Conservation (phyloP, 2,113 vertebrate species). For the Sinocyclocheilus anshuiensis region DNA sequence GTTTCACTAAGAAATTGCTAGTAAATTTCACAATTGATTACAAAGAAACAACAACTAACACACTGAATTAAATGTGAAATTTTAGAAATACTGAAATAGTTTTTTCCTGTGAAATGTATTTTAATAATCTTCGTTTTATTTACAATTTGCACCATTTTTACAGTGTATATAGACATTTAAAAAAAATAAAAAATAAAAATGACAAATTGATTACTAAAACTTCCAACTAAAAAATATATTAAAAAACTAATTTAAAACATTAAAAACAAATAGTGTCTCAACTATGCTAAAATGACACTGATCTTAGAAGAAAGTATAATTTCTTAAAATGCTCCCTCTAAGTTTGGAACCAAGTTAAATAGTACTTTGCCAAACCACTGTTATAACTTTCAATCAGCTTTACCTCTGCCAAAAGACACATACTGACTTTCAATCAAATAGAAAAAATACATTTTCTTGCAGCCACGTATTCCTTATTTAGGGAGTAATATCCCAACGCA, state of each 20-base stretch:
- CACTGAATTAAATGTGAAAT: neutral
- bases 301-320: neutral
- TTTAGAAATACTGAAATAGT: neutral
- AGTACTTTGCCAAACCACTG: conserved; percentile 3
- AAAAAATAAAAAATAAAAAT: no score
- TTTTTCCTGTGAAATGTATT: no score
- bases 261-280: neutral
- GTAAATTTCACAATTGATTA: neutral
- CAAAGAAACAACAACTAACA: neutral
- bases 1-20: neutral
- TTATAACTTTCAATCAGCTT: conserved; percentile 15
- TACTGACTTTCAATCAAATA: conserved; percentile 2
- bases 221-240: neutral
- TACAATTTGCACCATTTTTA: no score
- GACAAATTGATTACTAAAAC: neutral
- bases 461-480: neutral
- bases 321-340: neutral
- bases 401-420: neutral
- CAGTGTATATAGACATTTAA: no score
- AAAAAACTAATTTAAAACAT: neutral
- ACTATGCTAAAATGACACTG: neutral
- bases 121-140: neutral
- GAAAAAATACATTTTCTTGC: neutral
- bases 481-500: conserved; percentile 13
- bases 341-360: neutral